These are phyloP conservation scores for Mobula birostris DNA, from an alignment of 2,113 vertebrate genomes.

Conservation along the genomic window DNA sequence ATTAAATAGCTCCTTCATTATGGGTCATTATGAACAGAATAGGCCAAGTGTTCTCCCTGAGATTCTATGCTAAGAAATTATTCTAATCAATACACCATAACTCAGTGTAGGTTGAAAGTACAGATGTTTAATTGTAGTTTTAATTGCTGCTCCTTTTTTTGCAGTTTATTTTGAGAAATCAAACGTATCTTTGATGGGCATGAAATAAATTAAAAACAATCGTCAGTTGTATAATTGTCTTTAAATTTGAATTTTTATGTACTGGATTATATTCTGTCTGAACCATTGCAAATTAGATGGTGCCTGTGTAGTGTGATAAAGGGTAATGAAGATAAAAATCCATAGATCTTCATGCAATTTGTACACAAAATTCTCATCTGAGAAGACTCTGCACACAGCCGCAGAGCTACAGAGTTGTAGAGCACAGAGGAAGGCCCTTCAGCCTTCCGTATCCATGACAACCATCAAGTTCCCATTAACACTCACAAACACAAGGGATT, in stretches of 20 bases:
- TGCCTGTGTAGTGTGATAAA: too few relatives aligned
- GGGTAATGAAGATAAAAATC: neutral
- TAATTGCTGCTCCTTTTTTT: neutral
- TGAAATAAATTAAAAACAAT: neutral
- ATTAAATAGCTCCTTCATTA: too few relatives aligned
- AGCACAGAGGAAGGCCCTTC: too few relatives aligned
- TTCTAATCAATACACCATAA: too few relatives aligned
- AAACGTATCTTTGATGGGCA: neutral
- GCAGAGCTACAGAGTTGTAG: too few relatives aligned
- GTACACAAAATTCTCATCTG: neutral
- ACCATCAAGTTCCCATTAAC: too few relatives aligned
- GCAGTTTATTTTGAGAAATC: neutral
- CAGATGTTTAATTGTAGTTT: neutral
- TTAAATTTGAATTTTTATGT: neutral
- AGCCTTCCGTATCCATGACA: too few relatives aligned
- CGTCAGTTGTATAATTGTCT: neutral
- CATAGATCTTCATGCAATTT: neutral
- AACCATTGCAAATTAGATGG: neutral
- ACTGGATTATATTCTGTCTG: neutral
- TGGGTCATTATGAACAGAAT: too few relatives aligned
- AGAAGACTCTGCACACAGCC: neutral
- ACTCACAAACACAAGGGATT: too few relatives aligned
- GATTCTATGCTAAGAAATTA: neutral
- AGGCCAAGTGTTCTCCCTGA: neutral
- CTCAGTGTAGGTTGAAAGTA: neutral